Evolutionary conservation across 2,888 invertebrate species (phyloP), one percentile per base, ranked within the genome.

Genomic region (Drosophila antonietae): DNA sequence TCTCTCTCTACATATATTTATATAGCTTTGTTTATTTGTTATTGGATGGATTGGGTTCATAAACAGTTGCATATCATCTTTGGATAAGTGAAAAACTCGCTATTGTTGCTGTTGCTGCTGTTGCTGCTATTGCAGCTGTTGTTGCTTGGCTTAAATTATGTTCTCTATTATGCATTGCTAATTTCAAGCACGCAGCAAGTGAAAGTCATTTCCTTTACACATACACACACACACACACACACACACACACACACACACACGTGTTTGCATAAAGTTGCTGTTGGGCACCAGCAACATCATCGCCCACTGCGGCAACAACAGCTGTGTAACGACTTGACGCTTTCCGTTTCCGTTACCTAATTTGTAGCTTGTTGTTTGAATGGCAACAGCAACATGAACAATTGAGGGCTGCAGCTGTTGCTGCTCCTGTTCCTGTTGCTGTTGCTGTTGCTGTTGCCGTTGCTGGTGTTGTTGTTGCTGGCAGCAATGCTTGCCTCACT

Each of bases 321-420:
- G 52, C 68, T 63, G 59, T 63, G 59, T 58, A 53, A 53, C 73
- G 68, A 80, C 58, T 81, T 88, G 86, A 71, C 70, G 80, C 67
- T 73, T 84, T 82, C 88, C 82, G 88, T 67, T 84, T 89, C 88
- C 88, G 73, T 68, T 69, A 73, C 56, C 68, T 87, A 87, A 89
- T 89, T 89, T 84, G 81, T 70, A 63, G 75, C 56, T 60, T 59
- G 63, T 58, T 66, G 51, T 35, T 51, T 73, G 37, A 46, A n/a
- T 55, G 58, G 33, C 46, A 73, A 49, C 49, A 64, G 43, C 59
- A 75, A 69, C 62, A 46, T 49, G 53, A 31, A 47, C 56, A 60
- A 56, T 47, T 63, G 47, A 49, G n/a, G 46, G 71, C 61, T 47
- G 71, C 55, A 49, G 53, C 43, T 49, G 71, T 61, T 46, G n/a